Percentiles rank a stretch among this genome's conserved stretches.
These are phyloP conservation scores for Caradrina clavipalpis DNA, from an alignment of 2,888 invertebrate species.

Conservation along the genomic window DNA sequence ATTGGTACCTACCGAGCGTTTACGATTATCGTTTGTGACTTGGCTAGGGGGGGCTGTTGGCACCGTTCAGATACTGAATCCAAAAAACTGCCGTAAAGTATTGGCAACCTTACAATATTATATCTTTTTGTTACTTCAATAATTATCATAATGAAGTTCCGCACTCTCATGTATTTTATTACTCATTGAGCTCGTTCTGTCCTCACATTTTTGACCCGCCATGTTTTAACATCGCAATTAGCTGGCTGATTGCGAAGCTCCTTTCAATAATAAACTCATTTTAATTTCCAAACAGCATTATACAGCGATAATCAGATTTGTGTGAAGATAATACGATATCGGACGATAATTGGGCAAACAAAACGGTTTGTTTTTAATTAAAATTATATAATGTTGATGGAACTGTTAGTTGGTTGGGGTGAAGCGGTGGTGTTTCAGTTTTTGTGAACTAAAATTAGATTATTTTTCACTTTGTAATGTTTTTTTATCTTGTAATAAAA, in stretches of 20 bases:
- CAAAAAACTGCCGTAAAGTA: too few relatives aligned
- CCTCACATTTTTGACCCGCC: conserved; percentile 35
- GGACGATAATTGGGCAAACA: conserved; percentile 68
- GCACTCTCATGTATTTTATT: background rate
- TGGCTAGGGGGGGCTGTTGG: too few relatives aligned
- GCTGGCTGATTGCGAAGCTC: conserved; percentile 53
- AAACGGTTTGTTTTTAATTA: conserved; percentile 71
- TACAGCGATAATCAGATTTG: conserved; percentile 71
- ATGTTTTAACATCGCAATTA: conserved; percentile 51
- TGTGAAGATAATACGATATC: conserved; percentile 71
- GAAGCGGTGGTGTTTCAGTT: conserved; percentile 8
- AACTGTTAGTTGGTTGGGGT: conserved; percentile 20
- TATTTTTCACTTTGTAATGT: background rate
- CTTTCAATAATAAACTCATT: conserved; percentile 64
- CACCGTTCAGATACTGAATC: too few relatives aligned
- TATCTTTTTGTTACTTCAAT: background rate
- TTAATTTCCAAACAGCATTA: conserved; percentile 69
- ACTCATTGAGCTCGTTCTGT: conserved; percentile 15
- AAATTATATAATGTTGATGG: conserved; percentile 41
- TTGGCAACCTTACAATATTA: background rate
- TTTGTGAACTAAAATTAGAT: conserved; percentile 10
- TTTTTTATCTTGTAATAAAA: too few relatives aligned
- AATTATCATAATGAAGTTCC: background rate
- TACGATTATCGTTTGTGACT: too few relatives aligned
- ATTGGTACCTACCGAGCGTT: too few relatives aligned